These are phyloP conservation scores for Anguilla obscura DNA, from an alignment of 2,797 vertebrate species.

Conservation along the genomic window DNA sequence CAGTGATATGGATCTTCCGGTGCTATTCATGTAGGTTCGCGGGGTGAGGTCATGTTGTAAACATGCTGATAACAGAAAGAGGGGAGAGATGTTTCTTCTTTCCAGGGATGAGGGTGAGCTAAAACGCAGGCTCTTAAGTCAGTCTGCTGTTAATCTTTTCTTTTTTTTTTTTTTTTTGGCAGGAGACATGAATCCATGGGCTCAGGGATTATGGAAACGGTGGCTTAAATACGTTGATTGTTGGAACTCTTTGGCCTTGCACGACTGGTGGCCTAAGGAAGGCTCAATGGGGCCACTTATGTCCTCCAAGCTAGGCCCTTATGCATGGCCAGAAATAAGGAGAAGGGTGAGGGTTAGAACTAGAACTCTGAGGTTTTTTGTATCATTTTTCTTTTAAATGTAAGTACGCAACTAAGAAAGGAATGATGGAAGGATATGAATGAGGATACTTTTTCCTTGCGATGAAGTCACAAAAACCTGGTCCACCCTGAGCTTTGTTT, in stretches of 20 bases:
- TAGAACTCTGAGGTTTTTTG: constrained; percentile 49
- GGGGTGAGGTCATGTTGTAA: constrained; percentile 38
- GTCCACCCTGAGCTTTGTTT: constrained; percentile 46
- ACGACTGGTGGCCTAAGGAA: constrained; percentile 59
- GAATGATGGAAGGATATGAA: constrained; percentile 39
- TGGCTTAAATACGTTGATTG: constrained; percentile 62
- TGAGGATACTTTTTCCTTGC: constrained; percentile 47
- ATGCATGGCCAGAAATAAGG: constrained; percentile 27
- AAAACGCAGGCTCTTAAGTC: constrained; percentile 51
- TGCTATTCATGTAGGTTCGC: constrained; percentile 23
- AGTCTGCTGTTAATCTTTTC: constrained; percentile 46
- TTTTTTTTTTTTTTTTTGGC: constrained; percentile 47
- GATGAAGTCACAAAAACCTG: constrained; percentile 53
- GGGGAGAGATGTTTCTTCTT: constrained; percentile 45
- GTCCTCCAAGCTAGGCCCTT: constrained; percentile 49
- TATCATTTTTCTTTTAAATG: constrained; percentile 1
- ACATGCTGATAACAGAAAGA: not conserved
- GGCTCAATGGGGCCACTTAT: constrained; percentile 57
- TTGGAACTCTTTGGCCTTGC: constrained; percentile 57
- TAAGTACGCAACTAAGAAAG: constrained; percentile 38
- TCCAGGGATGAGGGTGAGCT: constrained; percentile 17
- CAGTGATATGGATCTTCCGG: not conserved
- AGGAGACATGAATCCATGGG: constrained; percentile 60
- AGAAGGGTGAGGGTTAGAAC: constrained; percentile 36
- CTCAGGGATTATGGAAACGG: constrained; percentile 54